These are phyloP conservation scores for Odontamblyopus lacepedii DNA, from an alignment of 2,797 vertebrate genomes.

Conservation along the genomic window DNA sequence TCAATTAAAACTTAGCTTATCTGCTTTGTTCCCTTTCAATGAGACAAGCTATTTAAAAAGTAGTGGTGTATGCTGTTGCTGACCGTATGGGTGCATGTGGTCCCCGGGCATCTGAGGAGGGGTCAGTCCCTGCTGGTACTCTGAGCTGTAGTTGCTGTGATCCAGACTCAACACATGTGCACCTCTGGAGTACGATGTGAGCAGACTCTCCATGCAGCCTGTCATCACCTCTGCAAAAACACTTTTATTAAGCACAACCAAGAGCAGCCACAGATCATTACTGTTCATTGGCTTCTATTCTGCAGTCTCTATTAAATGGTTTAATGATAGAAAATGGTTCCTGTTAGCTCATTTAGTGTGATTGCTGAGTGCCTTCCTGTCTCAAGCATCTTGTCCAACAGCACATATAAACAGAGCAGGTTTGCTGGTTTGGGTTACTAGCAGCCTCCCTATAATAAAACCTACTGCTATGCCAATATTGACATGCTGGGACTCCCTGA, in stretches of 20 bases:
- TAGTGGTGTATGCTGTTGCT: slow-evolving; percentile 49
- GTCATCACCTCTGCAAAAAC: slow-evolving; percentile 70
- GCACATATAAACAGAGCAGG: slow-evolving; percentile 52
- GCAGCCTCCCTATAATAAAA: slow-evolving; percentile 61
- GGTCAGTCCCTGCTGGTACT: slow-evolving; percentile 93
- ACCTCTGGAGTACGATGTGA: slow-evolving; percentile 83
- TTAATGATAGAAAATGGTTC: neutral
- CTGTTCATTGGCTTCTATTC: neutral
- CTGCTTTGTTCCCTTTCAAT: neutral
- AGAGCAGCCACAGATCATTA: neutral
- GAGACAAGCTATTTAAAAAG: neutral
- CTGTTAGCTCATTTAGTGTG: slow-evolving; percentile 15
- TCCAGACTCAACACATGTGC: slow-evolving; percentile 86
- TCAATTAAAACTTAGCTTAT: neutral
- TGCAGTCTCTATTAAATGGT: neutral
- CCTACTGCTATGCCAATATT: slow-evolving; percentile 65
- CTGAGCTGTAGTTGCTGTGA: slow-evolving; percentile 84
- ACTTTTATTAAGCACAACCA: neutral
- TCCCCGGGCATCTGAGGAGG: slow-evolving; percentile 96
- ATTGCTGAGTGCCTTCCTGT: slow-evolving; percentile 17
- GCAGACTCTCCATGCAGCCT: slow-evolving; percentile 89
- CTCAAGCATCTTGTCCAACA: slow-evolving; percentile 38
- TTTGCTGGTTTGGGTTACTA: slow-evolving; percentile 59
- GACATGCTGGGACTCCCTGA: slow-evolving; percentile 62
- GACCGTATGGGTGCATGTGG: slow-evolving; percentile 96